Percentiles rank a stretch among this genome's conserved stretches.
phyloP scores from a whole-genome alignment of 2,797 vertebrate species.

The Huso huso region DNA sequence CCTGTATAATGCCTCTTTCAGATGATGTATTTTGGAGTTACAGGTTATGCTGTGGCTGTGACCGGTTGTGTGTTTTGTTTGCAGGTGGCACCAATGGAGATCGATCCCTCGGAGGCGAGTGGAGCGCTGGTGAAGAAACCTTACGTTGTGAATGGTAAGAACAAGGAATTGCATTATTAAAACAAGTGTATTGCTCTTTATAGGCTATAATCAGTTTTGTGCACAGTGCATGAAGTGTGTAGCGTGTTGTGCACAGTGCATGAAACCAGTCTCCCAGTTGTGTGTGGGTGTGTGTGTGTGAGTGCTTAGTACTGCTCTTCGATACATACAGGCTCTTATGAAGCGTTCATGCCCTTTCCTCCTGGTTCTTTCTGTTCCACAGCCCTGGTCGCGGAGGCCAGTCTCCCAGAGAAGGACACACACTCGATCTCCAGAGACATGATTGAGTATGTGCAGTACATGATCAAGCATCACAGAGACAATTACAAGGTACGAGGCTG shows the following conservation, averaged over 20 bases:
- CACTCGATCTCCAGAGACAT: slow-evolving; percentile 76
- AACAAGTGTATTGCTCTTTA: no score
- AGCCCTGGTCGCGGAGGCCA: slow-evolving; percentile 82
- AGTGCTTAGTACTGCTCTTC: no score
- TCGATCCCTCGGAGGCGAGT: background rate
- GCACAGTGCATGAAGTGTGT: no score
- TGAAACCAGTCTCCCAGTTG: no score
- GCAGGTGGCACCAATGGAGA: slow-evolving; percentile 38
- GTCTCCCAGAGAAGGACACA: slow-evolving; percentile 54
- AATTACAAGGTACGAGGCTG: slow-evolving; percentile 72
- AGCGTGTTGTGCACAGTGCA: no score
- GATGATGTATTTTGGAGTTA: background rate
- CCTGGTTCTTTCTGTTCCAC: background rate
- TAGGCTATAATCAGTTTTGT: no score
- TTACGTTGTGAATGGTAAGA: slow-evolving; percentile 78
- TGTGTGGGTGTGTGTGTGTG: no score
- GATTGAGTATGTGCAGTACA: slow-evolving; percentile 72
- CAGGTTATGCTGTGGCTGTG: slow-evolving; percentile 1
- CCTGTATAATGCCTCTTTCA: no score
- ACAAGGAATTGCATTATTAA: background rate
- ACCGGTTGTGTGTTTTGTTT: background rate
- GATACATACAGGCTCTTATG: no score
- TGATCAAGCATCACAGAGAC: slow-evolving; percentile 75
- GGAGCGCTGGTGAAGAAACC: slow-evolving; percentile 63
- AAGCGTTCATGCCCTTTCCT: no score